phyloP scores from a whole-genome alignment of 2,113 vertebrate species.

The Megaleporinus macrocephalus region DNA sequence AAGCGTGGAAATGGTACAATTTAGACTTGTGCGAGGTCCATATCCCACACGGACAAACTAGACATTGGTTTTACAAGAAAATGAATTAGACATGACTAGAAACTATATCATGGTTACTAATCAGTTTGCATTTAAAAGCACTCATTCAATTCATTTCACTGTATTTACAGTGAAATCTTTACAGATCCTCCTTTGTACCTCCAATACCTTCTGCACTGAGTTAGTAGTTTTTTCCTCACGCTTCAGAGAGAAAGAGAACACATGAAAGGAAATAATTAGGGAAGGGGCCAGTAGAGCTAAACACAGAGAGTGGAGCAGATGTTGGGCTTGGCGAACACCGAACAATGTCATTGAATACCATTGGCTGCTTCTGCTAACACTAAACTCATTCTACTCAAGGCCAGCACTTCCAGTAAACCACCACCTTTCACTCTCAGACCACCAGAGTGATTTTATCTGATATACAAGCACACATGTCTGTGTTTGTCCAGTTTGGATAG shows the following conservation, averaged over 20 bases:
- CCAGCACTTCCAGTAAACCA: conserved; percentile 55
- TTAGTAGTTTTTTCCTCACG: background rate
- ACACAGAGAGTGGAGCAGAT: conserved; percentile 61
- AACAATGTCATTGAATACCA: conserved; percentile 66
- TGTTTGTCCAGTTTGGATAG: background rate
- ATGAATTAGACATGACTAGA: background rate
- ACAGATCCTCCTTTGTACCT: conserved; percentile 37
- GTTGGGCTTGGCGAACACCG: conserved; percentile 73
- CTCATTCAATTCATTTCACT: background rate
- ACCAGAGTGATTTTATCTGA: conserved; percentile 33
- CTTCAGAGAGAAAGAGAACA: conserved; percentile 16
- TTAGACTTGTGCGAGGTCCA: background rate
- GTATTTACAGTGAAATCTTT: no score
- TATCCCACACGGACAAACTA: no score
- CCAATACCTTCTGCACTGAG: conserved; percentile 15
- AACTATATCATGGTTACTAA: background rate
- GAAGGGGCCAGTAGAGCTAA: conserved; percentile 34
- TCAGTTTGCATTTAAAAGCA: no score
- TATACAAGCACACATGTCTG: conserved; percentile 22
- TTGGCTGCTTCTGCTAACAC: conserved; percentile 65
- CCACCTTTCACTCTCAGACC: conserved; percentile 45
- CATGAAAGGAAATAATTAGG: conserved; percentile 58
- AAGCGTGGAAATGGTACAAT: background rate
- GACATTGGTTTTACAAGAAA: no score
- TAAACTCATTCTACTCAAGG: conserved; percentile 67